phyloP scores from a whole-genome alignment of 2,797 vertebrate genomes.

The Trachurus trachurus region DNA sequence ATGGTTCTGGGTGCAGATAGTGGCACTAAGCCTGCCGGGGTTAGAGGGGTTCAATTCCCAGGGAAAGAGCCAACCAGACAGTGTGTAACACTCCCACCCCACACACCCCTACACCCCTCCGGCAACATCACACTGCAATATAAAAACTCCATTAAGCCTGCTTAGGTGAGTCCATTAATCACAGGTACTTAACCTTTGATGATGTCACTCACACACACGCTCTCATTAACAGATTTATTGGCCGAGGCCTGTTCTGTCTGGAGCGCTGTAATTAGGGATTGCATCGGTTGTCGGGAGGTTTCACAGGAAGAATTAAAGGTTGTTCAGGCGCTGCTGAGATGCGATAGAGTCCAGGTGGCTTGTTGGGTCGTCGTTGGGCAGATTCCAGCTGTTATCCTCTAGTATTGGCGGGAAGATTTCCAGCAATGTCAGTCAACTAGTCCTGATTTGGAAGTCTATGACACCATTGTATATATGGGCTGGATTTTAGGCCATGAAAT shows the following conservation, averaged over 20 bases:
- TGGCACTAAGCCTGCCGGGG: neutral
- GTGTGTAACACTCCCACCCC: neutral
- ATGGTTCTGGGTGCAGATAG: neutral
- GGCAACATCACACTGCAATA: constrained; percentile 17
- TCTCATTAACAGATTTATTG: constrained; percentile 34
- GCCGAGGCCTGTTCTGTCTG: neutral
- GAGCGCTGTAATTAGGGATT: constrained; percentile 45
- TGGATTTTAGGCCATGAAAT: too few relatives aligned
- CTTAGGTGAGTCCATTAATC: constrained; percentile 53
- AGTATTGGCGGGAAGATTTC: too few relatives aligned
- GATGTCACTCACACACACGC: constrained; percentile 47
- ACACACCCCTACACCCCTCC: neutral
- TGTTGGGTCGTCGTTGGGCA: neutral
- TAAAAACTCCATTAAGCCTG: constrained; percentile 46
- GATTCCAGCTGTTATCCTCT: too few relatives aligned
- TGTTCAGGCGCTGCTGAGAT: neutral
- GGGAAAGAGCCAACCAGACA: constrained; percentile 2
- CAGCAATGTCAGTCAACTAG: too few relatives aligned
- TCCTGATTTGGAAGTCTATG: too few relatives aligned
- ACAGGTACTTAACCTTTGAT: constrained; percentile 58
- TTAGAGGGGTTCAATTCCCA: neutral
- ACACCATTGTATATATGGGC: too few relatives aligned
- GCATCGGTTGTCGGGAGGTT: neutral
- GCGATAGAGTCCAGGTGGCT: neutral
- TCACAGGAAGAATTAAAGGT: neutral